Percentiles rank a stretch among this genome's conserved stretches.
Conservation (phyloP, 2,888 invertebrate genomes). For the Eumacrocentrus americanus region DNA sequence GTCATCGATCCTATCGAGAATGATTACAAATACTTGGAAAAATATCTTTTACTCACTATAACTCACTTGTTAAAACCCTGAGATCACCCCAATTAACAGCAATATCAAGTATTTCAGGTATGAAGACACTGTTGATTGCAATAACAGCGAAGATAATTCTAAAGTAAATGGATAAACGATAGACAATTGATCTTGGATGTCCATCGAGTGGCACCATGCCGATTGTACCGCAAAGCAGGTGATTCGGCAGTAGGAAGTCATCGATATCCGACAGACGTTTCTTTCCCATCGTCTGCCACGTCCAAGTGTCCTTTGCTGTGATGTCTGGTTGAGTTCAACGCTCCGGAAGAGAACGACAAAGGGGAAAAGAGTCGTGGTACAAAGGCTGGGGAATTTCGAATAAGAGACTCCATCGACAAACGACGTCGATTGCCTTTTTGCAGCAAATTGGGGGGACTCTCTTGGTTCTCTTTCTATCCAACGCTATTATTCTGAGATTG, state of each 20-base stretch:
- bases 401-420: neutral
- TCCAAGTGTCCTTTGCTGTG: too few relatives aligned
- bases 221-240: conserved; percentile 29
- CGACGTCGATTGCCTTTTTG: conserved; percentile 2
- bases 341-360: conserved; percentile 3
- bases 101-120: too few relatives aligned
- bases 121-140: neutral
- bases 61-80: too few relatives aligned
- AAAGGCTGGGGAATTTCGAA: neutral
- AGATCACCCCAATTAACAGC: too few relatives aligned
- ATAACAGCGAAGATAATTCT: too few relatives aligned
- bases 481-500: neutral
- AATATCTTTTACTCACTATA: too few relatives aligned
- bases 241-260: conserved; percentile 27
- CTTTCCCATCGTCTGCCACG: too few relatives aligned
- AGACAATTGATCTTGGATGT: neutral
- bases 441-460: neutral
- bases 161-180: too few relatives aligned
- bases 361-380: neutral
- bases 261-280: too few relatives aligned
- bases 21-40: too few relatives aligned
- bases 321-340: neutral
- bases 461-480: neutral
- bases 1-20: too few relatives aligned
- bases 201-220: conserved; percentile 35